Conservation (phyloP, 2,888 invertebrate genomes). For the Bhutanitis thaidina region DNA sequence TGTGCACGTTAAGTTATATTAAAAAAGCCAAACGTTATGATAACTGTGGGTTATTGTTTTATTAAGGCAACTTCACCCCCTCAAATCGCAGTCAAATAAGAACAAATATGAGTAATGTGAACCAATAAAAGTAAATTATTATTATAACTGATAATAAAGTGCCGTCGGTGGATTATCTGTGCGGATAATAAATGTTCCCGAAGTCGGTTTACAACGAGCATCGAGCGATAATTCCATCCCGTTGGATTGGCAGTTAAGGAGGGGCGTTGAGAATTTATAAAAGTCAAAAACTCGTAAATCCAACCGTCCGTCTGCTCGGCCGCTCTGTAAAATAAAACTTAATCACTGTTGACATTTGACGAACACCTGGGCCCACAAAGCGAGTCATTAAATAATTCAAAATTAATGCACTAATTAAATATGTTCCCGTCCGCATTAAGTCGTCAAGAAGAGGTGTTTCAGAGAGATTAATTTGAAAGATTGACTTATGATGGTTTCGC, state of each 20-base stretch:
- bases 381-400: constrained; percentile 66
- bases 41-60: constrained; percentile 42
- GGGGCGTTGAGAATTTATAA: constrained; percentile 69
- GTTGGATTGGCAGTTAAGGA: constrained; percentile 67
- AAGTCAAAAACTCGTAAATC: constrained; percentile 74
- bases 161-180: constrained; percentile 73
- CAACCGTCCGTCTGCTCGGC: constrained; percentile 37
- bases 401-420: constrained; percentile 77
- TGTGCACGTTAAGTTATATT: constrained; percentile 27
- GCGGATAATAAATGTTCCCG: constrained; percentile 69
- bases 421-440: constrained; percentile 68
- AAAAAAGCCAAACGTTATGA: not conserved
- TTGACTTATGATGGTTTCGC: constrained; percentile 71
- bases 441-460: constrained; percentile 64
- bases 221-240: constrained; percentile 62
- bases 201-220: constrained; percentile 60
- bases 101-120: constrained; percentile 75
- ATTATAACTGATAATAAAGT: constrained; percentile 78
- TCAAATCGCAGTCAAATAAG: constrained; percentile 72
- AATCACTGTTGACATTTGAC: constrained; percentile 75
- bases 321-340: constrained; percentile 65
- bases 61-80: constrained; percentile 64
- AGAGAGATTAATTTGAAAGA: constrained; percentile 66
- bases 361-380: constrained; percentile 65
- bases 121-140: constrained; percentile 78